Conservation (phyloP, 1,140 invertebrate genomes). For the Drosophila busckii region DNA sequence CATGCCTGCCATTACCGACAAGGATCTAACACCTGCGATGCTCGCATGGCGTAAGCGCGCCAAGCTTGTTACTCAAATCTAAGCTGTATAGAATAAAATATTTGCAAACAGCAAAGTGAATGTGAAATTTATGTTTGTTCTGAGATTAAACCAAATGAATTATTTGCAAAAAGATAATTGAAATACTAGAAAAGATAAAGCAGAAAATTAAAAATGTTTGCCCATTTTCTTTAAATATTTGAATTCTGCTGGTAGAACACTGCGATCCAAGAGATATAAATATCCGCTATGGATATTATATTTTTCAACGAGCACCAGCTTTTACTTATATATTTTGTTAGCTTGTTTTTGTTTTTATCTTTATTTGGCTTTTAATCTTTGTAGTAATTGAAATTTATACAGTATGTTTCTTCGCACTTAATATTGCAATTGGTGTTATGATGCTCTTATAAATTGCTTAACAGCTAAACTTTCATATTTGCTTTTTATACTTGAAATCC, state of each 20-base stretch:
- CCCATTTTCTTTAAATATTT: no score
- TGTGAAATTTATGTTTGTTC: no score
- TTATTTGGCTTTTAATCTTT: constrained; percentile 74
- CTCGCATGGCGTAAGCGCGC: constrained; percentile 67
- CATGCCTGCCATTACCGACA: constrained; percentile 62
- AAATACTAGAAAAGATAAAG: no score
- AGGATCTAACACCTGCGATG: constrained; percentile 67
- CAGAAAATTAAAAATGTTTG: no score
- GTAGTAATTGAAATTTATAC: constrained; percentile 62
- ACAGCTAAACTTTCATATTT: constrained; percentile 45
- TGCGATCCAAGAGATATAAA: no score
- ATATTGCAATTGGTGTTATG: constrained; percentile 53
- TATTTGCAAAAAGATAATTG: no score
- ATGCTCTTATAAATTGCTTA: constrained; percentile 69
- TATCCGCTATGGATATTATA: no score
- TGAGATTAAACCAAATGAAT: no score
- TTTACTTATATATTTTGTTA: no score
- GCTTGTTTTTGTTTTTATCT: constrained; percentile 30
- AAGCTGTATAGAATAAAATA: constrained; percentile 28
- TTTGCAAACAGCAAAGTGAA: no score
- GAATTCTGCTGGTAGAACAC: no score
- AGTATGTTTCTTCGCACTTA: constrained; percentile 38
- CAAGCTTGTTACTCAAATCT: constrained; percentile 58
- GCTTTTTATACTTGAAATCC: constrained; percentile 57
- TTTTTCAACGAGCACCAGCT: no score